Evolutionary conservation across 2,797 vertebrate species (phyloP).

Genomic region (Amazona finschi): DNA sequence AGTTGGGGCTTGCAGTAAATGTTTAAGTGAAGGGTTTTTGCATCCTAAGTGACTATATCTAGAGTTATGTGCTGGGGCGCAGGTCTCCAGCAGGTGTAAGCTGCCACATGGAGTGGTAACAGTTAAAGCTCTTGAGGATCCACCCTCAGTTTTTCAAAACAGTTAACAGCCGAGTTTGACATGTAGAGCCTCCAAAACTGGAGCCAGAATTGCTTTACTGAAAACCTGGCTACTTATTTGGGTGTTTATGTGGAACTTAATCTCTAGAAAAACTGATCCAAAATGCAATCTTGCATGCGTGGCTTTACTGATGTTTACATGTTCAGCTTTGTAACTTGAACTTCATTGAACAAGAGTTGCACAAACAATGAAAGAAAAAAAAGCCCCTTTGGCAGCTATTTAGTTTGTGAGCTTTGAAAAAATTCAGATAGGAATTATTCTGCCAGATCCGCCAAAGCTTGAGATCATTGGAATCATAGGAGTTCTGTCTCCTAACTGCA

Average conservation of each 20-base stretch:
- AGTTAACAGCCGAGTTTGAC: background rate
- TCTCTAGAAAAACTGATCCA: background rate
- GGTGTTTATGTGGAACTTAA: background rate
- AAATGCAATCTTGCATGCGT: background rate
- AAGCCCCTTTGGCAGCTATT: background rate
- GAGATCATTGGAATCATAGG: rapidly evolving
- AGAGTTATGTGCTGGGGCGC: background rate
- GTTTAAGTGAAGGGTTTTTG: background rate
- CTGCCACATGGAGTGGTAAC: background rate
- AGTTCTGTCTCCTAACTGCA: background rate
- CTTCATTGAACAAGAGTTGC: background rate
- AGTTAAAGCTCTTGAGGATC: background rate
- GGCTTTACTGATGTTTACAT: background rate
- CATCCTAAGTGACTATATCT: background rate
- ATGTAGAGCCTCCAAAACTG: background rate
- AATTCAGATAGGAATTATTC: background rate
- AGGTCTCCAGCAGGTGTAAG: background rate
- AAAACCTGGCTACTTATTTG: background rate
- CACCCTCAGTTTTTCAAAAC: background rate
- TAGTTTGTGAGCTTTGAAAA: background rate
- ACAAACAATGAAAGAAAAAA: background rate
- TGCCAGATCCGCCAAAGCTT: background rate
- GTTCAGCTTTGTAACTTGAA: background rate
- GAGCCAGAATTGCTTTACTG: background rate
- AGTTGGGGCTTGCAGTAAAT: background rate